Evolutionary conservation across 2,888 invertebrate genomes (phyloP).

Genomic region (Perithous albicinctus): DNA sequence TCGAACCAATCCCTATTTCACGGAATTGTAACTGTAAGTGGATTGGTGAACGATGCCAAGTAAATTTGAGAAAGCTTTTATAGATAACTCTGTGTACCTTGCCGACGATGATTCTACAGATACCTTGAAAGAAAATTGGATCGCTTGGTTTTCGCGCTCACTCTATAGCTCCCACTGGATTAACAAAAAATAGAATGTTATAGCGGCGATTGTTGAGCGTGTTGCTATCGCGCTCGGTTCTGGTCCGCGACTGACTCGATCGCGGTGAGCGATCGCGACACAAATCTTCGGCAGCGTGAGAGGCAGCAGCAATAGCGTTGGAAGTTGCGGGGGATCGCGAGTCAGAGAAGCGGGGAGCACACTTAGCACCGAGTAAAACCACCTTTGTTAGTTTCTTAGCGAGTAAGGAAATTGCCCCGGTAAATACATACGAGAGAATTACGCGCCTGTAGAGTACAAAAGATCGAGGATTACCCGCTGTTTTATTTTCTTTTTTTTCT

Average conservation of each 20-base stretch:
- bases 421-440: neutral
- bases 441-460: neutral
- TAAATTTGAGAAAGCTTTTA: neutral
- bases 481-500: too few species aligned
- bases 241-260: conserved; percentile 73
- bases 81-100: neutral
- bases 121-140: conserved; percentile 34
- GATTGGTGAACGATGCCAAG: neutral
- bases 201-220: conserved; percentile 20
- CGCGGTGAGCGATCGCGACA: conserved; percentile 70
- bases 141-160: conserved; percentile 19
- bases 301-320: conserved; percentile 19
- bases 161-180: neutral
- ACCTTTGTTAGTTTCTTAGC: conserved; percentile 10
- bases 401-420: conserved; percentile 8
- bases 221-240: conserved; percentile 59
- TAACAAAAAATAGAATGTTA: neutral
- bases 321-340: conserved; percentile 33
- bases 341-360: neutral
- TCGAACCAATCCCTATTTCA: neutral
- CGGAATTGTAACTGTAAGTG: neutral
- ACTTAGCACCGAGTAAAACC: neutral
- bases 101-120: conserved; percentile 13
- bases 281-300: conserved; percentile 66
- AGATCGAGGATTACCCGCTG: neutral